phyloP scores from a whole-genome alignment of 2,888 invertebrate genomes.

The Neoascia interrupta region DNA sequence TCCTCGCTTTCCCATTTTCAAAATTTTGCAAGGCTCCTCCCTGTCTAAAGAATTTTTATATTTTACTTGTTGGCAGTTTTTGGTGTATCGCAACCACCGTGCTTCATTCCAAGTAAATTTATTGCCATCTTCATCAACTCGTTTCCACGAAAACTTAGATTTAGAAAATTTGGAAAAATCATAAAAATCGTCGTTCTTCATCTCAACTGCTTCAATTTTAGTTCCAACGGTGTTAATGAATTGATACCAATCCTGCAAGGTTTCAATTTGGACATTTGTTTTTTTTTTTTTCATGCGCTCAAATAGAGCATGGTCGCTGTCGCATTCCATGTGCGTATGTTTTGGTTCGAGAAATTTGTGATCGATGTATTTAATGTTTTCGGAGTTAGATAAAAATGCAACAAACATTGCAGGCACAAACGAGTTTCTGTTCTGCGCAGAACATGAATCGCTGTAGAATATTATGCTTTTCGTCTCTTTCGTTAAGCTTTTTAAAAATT shows the following conservation, averaged over 20 bases:
- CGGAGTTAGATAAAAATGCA: conserved; percentile 35
- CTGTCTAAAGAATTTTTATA: conserved; percentile 50
- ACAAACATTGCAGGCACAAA: conserved; percentile 56
- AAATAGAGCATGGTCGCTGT: conserved; percentile 54
- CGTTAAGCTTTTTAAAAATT: conserved; percentile 40
- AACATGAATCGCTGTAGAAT: conserved; percentile 54
- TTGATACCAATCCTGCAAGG: conserved; percentile 43
- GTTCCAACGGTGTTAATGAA: conserved; percentile 14
- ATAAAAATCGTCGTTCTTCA: conserved; percentile 19
- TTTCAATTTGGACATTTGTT: conserved; percentile 42
- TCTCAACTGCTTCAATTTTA: conserved; percentile 11
- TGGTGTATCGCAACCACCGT: conserved; percentile 51
- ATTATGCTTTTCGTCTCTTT: conserved; percentile 12
- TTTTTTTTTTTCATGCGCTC: conserved; percentile 41
- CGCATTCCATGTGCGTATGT: conserved; percentile 57
- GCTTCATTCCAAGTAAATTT: conserved; percentile 24
- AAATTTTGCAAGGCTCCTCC: conserved; percentile 52
- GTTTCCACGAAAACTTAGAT: conserved; percentile 23
- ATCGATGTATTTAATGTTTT: conserved; percentile 30
- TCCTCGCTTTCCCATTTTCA: conserved; percentile 46
- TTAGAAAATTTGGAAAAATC: conserved; percentile 21
- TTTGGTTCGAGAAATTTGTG: conserved; percentile 51
- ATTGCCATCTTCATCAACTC: conserved; percentile 11
- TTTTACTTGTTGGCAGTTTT: conserved; percentile 22
- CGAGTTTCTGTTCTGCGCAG: conserved; percentile 55